Percentiles rank a stretch among this genome's conserved stretches.
Evolutionary conservation across 2,113 vertebrate genomes (phyloP).

Genomic region (Hippocampus guttulatus): DNA sequence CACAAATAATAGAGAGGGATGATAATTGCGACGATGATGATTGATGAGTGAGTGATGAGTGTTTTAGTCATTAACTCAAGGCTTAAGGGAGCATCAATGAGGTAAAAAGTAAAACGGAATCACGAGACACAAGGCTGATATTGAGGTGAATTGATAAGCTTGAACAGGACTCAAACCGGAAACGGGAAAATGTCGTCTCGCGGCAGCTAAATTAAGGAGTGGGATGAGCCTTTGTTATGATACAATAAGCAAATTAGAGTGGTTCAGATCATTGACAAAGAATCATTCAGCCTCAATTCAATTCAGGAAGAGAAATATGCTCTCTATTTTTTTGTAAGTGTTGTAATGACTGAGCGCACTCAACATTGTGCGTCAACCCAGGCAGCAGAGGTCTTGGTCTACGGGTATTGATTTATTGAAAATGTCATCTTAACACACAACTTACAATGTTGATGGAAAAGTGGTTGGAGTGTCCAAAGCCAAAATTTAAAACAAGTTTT

Average conservation of each 20-base stretch:
- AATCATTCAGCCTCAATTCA: neutral
- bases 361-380: neutral
- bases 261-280: slow-evolving; percentile 5
- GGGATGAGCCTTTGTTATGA: no score
- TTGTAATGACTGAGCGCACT: neutral
- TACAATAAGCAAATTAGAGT: slow-evolving; percentile 16
- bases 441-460: slow-evolving; percentile 6
- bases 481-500: slow-evolving; percentile 3
- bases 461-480: neutral
- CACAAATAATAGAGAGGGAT: no score
- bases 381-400: neutral
- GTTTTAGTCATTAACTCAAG: no score
- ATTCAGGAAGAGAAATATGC: neutral
- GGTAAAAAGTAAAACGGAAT: no score
- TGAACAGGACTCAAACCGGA: no score
- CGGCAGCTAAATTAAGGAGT: no score
- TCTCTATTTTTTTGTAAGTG: neutral
- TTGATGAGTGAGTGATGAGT: no score
- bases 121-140: no score
- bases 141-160: no score
- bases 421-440: slow-evolving; percentile 12
- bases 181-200: no score
- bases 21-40: no score
- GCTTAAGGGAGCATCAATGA: no score
- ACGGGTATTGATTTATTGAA: slow-evolving; percentile 33